Conservation (phyloP, 2,113 vertebrate genomes). For the Panthera uncia region DNA sequence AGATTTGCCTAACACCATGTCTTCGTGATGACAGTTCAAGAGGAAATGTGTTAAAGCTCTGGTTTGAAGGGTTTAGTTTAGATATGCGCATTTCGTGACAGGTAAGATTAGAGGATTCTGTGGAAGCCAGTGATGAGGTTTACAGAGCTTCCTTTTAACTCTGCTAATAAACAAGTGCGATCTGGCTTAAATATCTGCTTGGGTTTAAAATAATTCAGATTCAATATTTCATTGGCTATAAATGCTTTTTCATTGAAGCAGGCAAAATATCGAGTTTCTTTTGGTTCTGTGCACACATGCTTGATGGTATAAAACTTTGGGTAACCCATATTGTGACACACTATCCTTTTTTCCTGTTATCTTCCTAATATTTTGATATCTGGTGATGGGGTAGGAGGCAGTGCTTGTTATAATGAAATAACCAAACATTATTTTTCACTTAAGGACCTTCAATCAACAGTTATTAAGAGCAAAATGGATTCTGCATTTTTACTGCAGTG, state of each 20-base stretch:
- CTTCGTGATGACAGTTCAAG: not conserved
- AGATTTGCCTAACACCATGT: not conserved
- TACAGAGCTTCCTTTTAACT: not conserved
- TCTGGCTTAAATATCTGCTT: not conserved
- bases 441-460: slow-evolving; percentile 72
- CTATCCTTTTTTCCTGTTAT: not conserved
- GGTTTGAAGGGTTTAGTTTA: not conserved
- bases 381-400: not conserved
- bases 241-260: not conserved
- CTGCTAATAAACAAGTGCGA: not conserved
- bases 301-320: not conserved
- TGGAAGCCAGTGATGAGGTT: not conserved
- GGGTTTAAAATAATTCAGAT: not conserved
- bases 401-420: slow-evolving; percentile 68
- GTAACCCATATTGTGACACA: not conserved
- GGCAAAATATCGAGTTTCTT: not conserved
- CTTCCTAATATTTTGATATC: slow-evolving; percentile 25
- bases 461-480: slow-evolving; percentile 63
- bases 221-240: not conserved
- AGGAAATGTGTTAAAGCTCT: not conserved
- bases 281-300: not conserved
- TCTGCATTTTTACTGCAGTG: slow-evolving; percentile 19
- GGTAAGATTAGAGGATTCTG: not conserved
- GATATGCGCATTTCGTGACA: not conserved
- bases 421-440: slow-evolving; percentile 55